These are phyloP conservation scores for Austrofundulus limnaeus DNA, from an alignment of 2,113 vertebrate genomes.

Conservation along the genomic window DNA sequence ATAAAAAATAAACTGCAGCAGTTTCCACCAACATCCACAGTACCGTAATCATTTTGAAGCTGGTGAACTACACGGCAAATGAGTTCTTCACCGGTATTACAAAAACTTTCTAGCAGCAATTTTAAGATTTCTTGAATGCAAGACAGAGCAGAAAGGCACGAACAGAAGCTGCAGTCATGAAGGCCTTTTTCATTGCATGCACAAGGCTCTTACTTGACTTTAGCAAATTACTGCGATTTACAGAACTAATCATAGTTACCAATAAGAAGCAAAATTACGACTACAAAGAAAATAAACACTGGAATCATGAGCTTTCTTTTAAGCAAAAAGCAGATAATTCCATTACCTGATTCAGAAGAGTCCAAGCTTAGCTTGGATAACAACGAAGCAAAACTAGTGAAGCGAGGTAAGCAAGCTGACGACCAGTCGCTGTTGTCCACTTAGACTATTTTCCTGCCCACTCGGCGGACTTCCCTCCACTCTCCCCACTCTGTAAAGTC, in stretches of 20 bases:
- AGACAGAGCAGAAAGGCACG: constrained; percentile 4
- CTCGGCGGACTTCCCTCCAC: constrained; percentile 69
- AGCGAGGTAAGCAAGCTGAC: constrained; percentile 39
- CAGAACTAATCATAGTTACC: not conserved
- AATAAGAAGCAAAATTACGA: not conserved
- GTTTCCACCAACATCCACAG: too few species aligned
- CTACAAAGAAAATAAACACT: constrained; percentile 2
- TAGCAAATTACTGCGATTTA: not conserved
- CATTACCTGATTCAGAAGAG: constrained; percentile 65
- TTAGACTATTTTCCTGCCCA: constrained; percentile 77
- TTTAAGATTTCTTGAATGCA: not conserved
- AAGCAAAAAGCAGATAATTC: not conserved
- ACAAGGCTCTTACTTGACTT: not conserved
- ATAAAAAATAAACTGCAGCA: not conserved
- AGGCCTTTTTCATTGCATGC: constrained; percentile 7
- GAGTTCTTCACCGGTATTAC: not conserved
- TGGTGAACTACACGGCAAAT: not conserved
- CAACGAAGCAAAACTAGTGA: constrained; percentile 27
- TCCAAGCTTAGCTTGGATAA: constrained; percentile 45
- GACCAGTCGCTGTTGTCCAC: constrained; percentile 56
- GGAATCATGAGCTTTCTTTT: not conserved
- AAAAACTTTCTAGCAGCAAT: not conserved
- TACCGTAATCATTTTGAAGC: not conserved
- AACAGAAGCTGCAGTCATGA: not conserved
- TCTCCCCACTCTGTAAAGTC: constrained; percentile 70